A percentile compares a stretch with the other conserved stretches of the same genome.
Conservation (phyloP, 2,888 invertebrate genomes). For the Cataglyphis cursor region DNA sequence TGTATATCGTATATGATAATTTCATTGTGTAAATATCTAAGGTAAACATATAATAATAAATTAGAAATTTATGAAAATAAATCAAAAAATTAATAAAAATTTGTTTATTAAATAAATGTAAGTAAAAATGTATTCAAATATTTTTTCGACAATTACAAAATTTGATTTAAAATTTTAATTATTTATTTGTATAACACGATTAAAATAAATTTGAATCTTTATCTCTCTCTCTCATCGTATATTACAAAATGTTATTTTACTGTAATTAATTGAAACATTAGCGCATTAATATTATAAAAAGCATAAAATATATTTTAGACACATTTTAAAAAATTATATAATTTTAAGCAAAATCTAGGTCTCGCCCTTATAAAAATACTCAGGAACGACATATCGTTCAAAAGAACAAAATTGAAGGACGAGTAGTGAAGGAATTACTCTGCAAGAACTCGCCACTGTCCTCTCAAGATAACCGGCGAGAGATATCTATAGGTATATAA, state of each 20-base stretch:
- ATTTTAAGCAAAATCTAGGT: neutral
- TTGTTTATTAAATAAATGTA: neutral
- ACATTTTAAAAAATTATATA: neutral
- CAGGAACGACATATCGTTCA: slow-evolving; percentile 48
- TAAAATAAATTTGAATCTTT: neutral
- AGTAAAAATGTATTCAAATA: neutral
- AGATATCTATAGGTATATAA: slow-evolving; percentile 78
- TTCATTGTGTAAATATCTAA: neutral
- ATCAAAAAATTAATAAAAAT: neutral
- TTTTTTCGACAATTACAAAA: neutral
- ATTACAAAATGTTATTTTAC: neutral
- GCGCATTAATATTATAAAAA: neutral
- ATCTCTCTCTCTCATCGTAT: neutral
- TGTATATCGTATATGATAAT: neutral
- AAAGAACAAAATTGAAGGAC: slow-evolving; percentile 66
- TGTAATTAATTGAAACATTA: neutral
- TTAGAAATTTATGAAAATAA: neutral
- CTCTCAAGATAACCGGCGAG: slow-evolving; percentile 80
- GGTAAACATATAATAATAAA: neutral
- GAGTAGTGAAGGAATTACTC: slow-evolving; percentile 64
- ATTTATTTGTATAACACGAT: neutral
- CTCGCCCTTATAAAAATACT: slow-evolving; percentile 19
- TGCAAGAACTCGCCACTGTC: slow-evolving; percentile 67
- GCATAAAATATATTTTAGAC: neutral
- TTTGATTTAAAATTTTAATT: slow-evolving; percentile 11